These are phyloP conservation scores for Corvus hawaiiensis DNA, from an alignment of 2,113 vertebrate species.

Conservation along the genomic window DNA sequence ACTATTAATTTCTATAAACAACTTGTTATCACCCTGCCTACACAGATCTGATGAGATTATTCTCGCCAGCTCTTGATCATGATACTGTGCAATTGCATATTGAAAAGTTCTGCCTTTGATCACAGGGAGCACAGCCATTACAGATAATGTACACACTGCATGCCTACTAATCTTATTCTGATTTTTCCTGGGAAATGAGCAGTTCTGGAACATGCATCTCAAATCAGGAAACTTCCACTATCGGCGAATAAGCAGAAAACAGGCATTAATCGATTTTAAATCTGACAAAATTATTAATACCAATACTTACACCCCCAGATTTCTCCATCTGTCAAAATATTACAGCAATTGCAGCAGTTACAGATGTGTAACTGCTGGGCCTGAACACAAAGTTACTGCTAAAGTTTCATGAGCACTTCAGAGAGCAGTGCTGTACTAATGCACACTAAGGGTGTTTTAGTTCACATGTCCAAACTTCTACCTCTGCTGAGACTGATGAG, in stretches of 20 bases:
- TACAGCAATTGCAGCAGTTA: neutral
- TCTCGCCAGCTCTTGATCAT: neutral
- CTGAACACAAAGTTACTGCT: neutral
- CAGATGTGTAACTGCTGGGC: neutral
- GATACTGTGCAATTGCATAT: neutral
- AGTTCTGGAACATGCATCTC: neutral
- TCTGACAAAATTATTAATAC: neutral
- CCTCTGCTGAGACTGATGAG: neutral
- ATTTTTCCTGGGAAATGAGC: neutral
- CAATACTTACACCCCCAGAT: neutral
- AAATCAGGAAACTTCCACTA: neutral
- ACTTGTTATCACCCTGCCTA: neutral
- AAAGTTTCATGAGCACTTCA: neutral
- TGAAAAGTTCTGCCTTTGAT: neutral
- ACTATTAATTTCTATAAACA: neutral
- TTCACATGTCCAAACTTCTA: accelerated
- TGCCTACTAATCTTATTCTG: neutral
- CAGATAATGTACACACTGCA: neutral
- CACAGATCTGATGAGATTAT: neutral
- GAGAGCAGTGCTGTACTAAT: neutral
- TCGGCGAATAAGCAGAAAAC: neutral
- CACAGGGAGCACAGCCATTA: neutral
- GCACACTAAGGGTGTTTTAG: neutral
- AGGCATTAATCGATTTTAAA: neutral
- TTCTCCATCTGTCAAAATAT: neutral